Base-by-base conservation (phyloP, 1,140 invertebrate genomes). In the Probaryconus sp. region DNA sequence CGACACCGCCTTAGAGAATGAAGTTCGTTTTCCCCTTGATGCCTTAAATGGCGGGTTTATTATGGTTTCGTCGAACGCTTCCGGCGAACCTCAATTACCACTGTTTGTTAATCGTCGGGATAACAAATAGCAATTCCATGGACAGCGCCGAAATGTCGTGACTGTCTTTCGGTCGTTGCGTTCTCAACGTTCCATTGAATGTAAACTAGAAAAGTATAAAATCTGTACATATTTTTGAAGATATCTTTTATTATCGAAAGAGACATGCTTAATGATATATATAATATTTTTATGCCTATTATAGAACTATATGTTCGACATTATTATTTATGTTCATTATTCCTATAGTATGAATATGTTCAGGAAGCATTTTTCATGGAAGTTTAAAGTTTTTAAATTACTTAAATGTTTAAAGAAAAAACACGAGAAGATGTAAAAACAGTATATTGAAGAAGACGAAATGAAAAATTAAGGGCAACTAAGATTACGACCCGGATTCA, bases 1-100 rank as follows among this genome's bases (percentile, higher is more conserved):
- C n/a, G n/a, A n/a, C 33, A 38, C 13, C 31, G 33, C 50, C 50
- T 53, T 53, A 31, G 24, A 53, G 50, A 53, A 79, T 77, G 74
- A 72, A 79, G 64, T 74, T 79, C 77, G 77, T 79, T 79, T 74
- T 79, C 77, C 78, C 74, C 74, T 56, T 74, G 76, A 79, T 37
- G 77, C 79, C 79, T 77, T 79, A 79, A 79, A 79, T 79, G 78
- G 64, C 70, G 50, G 24, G 50, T 53, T 53, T 53, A 53, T 53
- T 53, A 53, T 38, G 20, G 50, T 53, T 37, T 21, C 9, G 73
- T 76, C 76, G 76, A 72, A 79, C 76, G 65, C 72, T 17, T 47
- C 71, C 55, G 58, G 60, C 76, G 42, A 47, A 20, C 35, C 48
- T 51, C 48, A 51, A 51, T 51, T 51, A 51, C 48, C 31, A 7